Evolutionary conservation across 2,113 vertebrate genomes (phyloP), one percentile per base, ranked within the genome.

Genomic region (Emydocephalus ijimae): DNA sequence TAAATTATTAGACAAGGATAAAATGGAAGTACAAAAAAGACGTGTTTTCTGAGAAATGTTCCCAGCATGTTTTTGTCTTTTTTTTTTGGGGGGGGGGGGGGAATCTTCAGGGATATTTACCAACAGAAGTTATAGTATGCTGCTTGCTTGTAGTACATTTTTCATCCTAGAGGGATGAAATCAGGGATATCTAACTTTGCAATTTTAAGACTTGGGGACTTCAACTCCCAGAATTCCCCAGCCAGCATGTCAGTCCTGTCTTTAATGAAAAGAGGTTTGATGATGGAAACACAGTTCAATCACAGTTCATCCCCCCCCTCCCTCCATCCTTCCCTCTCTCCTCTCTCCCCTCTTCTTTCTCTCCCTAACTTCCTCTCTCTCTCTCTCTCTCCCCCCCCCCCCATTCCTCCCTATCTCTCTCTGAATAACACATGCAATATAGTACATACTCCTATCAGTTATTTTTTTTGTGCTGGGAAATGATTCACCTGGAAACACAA

Each of bases 251-350:
- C 26, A 29, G 90, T 95, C 94, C 93, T 93, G 95, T 97, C 94
- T 95, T 94, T 96, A 96, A 97, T 96, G 95, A 95, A 97, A 97
- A 97, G 96, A 21, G 94, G 91, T 97, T 94, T 96, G 95, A 97
- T 97, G 95, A 96, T 96, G 95, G 95, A 97, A 96, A 92, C 89
- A 90, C 90, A 93, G 91, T 89, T 97, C 97, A 96, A 94, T 96
- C 95, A 93, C 95, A 96, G 96, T 97, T 97, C 94, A 96, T 95
- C 93, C 92, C 56, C 4, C 56, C 56, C 8, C 56, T 57, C 52
- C 12, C 52, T 54, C 52, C 12, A 48, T 48, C 56, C 5, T 2
- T 8, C 57, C 57, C 4, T 45, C 45, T 5, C 5, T 45, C 45
- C 45, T 9, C 48, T 1, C 8, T 9, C 20, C 20, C 55, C 15